A percentile compares a stretch with the other conserved stretches of the same genome.
Evolutionary conservation across 2,888 invertebrate species (phyloP).

Genomic region (Eupithecia tripunctaria): DNA sequence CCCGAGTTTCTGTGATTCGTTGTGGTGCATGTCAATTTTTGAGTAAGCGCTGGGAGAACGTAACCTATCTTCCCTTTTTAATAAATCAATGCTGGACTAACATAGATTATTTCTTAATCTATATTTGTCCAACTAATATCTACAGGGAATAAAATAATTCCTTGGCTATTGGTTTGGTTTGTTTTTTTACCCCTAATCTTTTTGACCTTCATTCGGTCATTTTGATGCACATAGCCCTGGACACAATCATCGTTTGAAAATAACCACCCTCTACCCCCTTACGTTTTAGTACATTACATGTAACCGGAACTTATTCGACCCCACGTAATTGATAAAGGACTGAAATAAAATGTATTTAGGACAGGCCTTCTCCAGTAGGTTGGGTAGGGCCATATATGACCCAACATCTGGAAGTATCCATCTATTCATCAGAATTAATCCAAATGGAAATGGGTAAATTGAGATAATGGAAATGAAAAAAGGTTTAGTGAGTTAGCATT

Average conservation of each 20-base stretch:
- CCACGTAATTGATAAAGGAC: constrained; percentile 35
- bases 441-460: background rate
- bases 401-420: background rate
- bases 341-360: constrained; percentile 45
- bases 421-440: background rate
- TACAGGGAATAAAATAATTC: too few species aligned
- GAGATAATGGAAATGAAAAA: background rate
- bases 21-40: too few species aligned
- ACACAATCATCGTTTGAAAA: constrained; percentile 12
- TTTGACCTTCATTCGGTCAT: background rate
- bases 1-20: too few species aligned
- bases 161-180: too few species aligned
- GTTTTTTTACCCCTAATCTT: too few species aligned
- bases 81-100: too few species aligned
- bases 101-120: too few species aligned
- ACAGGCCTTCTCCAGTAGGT: constrained; percentile 14
- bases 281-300: background rate
- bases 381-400: background rate
- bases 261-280: constrained; percentile 6
- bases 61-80: too few species aligned
- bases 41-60: too few species aligned
- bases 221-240: background rate
- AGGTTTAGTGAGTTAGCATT: background rate
- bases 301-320: constrained; percentile 24
- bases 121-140: too few species aligned